Percentiles rank a stretch among this genome's conserved stretches.
Conservation (phyloP, 2,113 vertebrate species). For the Syngnathus floridae region DNA sequence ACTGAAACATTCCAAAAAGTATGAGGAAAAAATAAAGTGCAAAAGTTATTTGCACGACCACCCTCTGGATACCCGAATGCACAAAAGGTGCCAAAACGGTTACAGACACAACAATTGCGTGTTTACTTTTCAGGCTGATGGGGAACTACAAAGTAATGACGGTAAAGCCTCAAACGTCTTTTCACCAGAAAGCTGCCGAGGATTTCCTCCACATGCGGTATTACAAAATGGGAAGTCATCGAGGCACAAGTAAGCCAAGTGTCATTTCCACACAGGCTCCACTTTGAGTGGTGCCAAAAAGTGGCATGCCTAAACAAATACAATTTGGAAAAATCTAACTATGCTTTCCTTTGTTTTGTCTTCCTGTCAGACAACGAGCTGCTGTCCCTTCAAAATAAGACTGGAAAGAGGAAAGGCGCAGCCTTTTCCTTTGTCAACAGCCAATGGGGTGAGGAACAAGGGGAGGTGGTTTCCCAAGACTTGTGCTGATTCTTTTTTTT, state of each 20-base stretch:
- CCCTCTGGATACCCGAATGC: too few species aligned
- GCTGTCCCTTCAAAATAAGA: constrained; percentile 85
- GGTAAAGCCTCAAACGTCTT: constrained; percentile 56
- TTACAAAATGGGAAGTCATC: constrained; percentile 74
- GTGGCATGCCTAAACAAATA: too few species aligned
- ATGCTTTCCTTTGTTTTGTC: rapidly evolving
- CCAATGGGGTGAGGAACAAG: constrained; percentile 76
- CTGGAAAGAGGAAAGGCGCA: constrained; percentile 67
- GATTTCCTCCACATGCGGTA: constrained; percentile 75
- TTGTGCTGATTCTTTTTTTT: neutral
- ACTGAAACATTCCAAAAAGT: neutral
- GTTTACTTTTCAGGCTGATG: constrained; percentile 62
- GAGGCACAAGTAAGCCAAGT: constrained; percentile 75
- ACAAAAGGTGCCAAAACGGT: too few species aligned
- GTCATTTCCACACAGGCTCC: constrained; percentile 20
- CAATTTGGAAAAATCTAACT: too few species aligned
- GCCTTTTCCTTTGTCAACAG: constrained; percentile 80
- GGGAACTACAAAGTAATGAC: constrained; percentile 71
- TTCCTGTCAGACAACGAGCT: constrained; percentile 75
- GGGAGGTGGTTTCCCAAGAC: neutral
- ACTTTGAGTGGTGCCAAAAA: constrained; percentile 13
- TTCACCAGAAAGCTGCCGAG: constrained; percentile 70
- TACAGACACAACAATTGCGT: too few species aligned
- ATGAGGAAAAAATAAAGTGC: neutral
- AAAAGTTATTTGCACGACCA: neutral